Evolutionary conservation across 2,797 vertebrate species (phyloP).

Genomic region (Luscinia megarhynchos): DNA sequence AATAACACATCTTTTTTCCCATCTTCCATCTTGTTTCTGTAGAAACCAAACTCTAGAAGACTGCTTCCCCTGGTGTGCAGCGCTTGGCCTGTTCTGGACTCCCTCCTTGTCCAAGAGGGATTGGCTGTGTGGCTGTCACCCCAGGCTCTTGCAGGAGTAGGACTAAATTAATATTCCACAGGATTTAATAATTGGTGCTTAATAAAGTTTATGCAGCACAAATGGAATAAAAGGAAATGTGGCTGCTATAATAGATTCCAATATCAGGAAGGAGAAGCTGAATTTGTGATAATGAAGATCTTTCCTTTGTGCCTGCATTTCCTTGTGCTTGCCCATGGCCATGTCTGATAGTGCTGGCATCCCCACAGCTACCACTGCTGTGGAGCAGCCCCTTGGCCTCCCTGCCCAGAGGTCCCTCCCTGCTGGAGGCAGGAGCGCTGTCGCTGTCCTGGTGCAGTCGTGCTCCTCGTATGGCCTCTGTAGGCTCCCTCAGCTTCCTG

Average conservation of each 20-base stretch:
- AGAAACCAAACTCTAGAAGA: neutral
- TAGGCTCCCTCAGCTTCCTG: neutral
- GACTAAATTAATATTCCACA: neutral
- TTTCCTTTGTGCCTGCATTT: neutral
- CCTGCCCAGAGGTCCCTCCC: neutral
- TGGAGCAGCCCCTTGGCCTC: neutral
- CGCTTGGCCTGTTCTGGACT: neutral
- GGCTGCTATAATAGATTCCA: neutral
- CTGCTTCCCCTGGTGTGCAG: fast-evolving
- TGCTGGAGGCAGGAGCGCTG: fast-evolving
- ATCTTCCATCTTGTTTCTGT: slow-evolving; percentile 16
- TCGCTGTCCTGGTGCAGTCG: fast-evolving
- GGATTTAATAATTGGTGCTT: neutral
- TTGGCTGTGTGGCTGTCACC: neutral
- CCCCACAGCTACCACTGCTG: fast-evolving
- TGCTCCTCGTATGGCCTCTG: fast-evolving
- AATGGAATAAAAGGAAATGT: neutral
- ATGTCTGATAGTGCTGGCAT: neutral
- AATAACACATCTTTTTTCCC: neutral
- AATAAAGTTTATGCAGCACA: neutral
- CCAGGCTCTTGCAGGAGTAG: neutral
- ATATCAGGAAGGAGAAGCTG: neutral
- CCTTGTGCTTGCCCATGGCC: neutral
- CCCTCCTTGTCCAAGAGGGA: neutral
- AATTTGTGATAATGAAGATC: neutral